A percentile compares a stretch with the other conserved stretches of the same genome.
These are phyloP conservation scores for Falco berigora DNA, from an alignment of 2,797 vertebrate species.

Conservation along the genomic window DNA sequence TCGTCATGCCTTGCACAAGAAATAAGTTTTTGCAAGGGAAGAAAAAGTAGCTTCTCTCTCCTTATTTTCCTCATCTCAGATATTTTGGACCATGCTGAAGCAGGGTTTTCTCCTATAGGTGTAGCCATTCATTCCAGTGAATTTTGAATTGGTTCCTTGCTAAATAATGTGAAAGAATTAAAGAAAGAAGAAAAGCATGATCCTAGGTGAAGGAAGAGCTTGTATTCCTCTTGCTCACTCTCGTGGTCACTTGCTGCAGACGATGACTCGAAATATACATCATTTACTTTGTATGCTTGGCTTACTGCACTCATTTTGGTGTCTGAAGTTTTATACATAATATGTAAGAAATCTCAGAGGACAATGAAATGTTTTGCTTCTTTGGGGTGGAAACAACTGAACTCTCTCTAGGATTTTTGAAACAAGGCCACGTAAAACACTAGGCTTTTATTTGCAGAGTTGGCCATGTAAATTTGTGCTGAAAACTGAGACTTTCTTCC, in stretches of 20 bases:
- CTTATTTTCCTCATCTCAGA: neutral
- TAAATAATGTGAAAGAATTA: neutral
- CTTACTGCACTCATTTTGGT: neutral
- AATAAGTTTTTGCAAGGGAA: neutral
- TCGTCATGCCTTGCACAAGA: neutral
- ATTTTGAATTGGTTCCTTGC: neutral
- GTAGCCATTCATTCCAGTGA: neutral
- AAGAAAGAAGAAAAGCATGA: neutral
- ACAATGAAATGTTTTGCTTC: neutral
- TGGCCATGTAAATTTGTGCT: neutral
- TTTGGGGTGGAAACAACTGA: neutral
- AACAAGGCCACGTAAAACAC: neutral
- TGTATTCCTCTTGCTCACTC: neutral
- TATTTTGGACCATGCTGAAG: neutral
- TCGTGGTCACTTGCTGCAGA: neutral
- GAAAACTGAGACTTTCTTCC: neutral
- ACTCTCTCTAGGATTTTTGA: neutral
- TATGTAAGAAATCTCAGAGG: neutral
- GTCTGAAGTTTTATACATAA: neutral
- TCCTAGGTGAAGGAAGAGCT: neutral
- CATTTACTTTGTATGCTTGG: neutral
- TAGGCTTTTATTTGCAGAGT: neutral
- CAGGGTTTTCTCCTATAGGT: neutral
- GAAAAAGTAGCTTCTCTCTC: neutral
- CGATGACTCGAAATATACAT: neutral